phyloP scores from a whole-genome alignment of 2,797 vertebrate genomes.

The Arctocebus calabarensis region DNA sequence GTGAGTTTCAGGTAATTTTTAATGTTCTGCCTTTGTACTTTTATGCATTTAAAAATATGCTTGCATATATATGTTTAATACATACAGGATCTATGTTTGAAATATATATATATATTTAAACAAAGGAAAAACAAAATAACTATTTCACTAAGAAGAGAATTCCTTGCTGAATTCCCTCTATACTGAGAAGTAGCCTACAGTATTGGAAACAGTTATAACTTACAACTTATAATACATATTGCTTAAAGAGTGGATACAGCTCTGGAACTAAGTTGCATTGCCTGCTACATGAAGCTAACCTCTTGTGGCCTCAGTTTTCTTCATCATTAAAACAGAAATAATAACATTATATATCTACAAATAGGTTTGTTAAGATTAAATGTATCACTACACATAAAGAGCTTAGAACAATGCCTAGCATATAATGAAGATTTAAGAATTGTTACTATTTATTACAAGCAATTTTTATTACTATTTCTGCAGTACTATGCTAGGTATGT shows the following conservation, averaged over 20 bases:
- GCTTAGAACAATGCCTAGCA: not conserved
- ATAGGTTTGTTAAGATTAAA: not conserved
- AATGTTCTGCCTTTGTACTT: not conserved
- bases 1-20: not conserved
- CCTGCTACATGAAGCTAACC: not conserved
- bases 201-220: too few species aligned
- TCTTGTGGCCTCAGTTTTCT: not conserved
- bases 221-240: too few species aligned
- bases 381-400: not conserved
- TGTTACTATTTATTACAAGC: not conserved
- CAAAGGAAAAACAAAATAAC: not conserved
- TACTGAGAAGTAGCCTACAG: not conserved
- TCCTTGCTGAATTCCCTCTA: not conserved
- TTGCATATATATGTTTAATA: not conserved
- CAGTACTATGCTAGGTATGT: not conserved
- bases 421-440: not conserved
- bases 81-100: too few species aligned
- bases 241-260: not conserved
- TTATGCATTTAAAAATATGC: conserved; percentile 12
- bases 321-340: not conserved
- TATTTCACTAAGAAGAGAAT: not conserved
- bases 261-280: not conserved
- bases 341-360: not conserved
- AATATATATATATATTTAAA: not conserved
- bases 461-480: not conserved